These are phyloP conservation scores for Drosophila infuscata DNA, from an alignment of 2,888 invertebrate genomes.

Conservation along the genomic window DNA sequence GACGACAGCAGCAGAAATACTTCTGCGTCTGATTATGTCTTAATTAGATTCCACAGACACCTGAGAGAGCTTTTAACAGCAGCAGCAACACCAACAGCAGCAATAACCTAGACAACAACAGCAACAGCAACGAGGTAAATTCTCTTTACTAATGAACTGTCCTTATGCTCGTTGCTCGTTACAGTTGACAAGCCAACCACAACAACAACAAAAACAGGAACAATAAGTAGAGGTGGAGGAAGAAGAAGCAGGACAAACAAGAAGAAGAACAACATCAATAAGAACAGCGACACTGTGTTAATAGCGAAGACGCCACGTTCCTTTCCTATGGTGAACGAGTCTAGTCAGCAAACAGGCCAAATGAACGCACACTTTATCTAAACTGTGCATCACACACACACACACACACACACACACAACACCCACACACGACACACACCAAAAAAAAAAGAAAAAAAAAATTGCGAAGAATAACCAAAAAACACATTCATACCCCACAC, in stretches of 20 bases:
- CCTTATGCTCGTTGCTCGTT: conserved; percentile 29
- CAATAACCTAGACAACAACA: conserved; percentile 10
- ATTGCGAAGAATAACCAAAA: conserved; percentile 7
- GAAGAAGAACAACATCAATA: conserved; percentile 6
- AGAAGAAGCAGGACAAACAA: not conserved
- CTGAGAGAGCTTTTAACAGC: conserved; percentile 56
- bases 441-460: conserved; percentile 29
- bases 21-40: conserved; percentile 36
- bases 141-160: conserved; percentile 43
- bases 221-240: not conserved
- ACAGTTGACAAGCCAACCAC: conserved; percentile 25
- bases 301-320: conserved; percentile 56
- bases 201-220: not conserved
- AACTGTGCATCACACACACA: conserved; percentile 48
- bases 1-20: conserved; percentile 15
- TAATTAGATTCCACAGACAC: conserved; percentile 58
- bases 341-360: conserved; percentile 76
- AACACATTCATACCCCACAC: conserved; percentile 23
- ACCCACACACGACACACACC: conserved; percentile 12
- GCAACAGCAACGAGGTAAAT: not conserved
- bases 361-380: conserved; percentile 56
- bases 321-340: conserved; percentile 52
- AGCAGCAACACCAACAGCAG: not conserved
- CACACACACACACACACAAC: conserved; percentile 17
- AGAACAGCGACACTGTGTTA: conserved; percentile 58